A percentile compares a stretch with the other conserved stretches of the same genome.
phyloP scores from a whole-genome alignment of 1,140 invertebrate genomes.

The Pachypeltis micranthus region DNA sequence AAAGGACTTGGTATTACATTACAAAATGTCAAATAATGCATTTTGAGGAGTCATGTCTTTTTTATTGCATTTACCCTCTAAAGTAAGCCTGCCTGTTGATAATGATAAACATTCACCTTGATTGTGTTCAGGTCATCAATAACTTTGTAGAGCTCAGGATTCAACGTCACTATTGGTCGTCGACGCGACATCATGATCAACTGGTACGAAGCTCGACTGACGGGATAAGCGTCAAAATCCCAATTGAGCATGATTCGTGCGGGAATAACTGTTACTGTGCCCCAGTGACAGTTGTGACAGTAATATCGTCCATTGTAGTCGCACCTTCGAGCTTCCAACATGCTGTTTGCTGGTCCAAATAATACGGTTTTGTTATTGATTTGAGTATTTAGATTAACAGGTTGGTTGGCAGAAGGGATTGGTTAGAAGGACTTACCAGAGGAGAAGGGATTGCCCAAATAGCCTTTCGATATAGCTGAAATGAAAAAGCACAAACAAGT shows the following conservation, averaged over 20 bases:
- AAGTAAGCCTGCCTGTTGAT: too few species aligned
- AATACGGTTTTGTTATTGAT: too few species aligned
- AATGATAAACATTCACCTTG: conserved; percentile 50
- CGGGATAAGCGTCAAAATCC: conserved; percentile 69
- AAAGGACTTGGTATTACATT: too few species aligned
- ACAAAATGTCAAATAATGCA: too few species aligned
- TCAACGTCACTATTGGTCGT: conserved; percentile 66
- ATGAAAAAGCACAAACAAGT: conserved; percentile 6
- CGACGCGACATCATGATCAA: conserved; percentile 51
- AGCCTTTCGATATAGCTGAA: conserved; percentile 34
- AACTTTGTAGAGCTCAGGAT: conserved; percentile 70
- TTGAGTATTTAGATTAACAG: too few species aligned
- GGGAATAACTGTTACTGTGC: conserved; percentile 65
- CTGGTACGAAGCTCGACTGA: conserved; percentile 61
- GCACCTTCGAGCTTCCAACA: conserved; percentile 63
- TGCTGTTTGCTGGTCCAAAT: conserved; percentile 39
- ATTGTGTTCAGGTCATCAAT: conserved; percentile 72
- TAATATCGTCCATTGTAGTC: conserved; percentile 85
- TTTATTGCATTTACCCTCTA: too few species aligned
- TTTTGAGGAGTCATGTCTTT: too few species aligned
- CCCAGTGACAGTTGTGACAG: conserved; percentile 85
- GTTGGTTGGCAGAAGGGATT: too few species aligned
- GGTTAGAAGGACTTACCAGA: conserved; percentile 25
- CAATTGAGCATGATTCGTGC: conserved; percentile 85
- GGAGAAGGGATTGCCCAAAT: conserved; percentile 27